Base-by-base conservation (phyloP, 1,140 invertebrate species). In the Drosophila simulans region DNA sequence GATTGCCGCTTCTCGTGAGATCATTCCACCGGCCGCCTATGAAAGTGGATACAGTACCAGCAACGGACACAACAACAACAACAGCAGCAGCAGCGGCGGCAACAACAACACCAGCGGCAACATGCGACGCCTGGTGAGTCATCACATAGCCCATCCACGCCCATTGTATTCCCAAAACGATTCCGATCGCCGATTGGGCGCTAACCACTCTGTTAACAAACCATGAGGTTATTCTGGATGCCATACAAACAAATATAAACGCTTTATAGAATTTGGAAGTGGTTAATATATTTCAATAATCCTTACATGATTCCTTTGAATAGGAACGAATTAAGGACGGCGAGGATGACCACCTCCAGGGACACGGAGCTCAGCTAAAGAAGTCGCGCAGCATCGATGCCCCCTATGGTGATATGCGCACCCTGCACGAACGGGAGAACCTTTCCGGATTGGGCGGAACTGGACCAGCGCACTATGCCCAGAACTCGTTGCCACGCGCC, bases 371-470 rank as follows among this genome's bases (percentile, higher is more conserved):
- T 0, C 96, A 97, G 78, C 91, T 97, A 66, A 93, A 97, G 65
- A 98, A 98, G 92, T 97, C 96, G 31, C 94, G 97, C 80, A 97
- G 96, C 57, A 97, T 98, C 93, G 97, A 98, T 84, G 97, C 97
- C 8, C 97, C 96, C 12, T 97, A 96, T 81, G 93, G 97, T 35
- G 97, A 97, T 79, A 94, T 97, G 71, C 94, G 96, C 48, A 95
- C 95, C 13, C 94, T 96, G 45, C 63, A 93, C 93, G 42, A 94
- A 93, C 25, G 94, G 93, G 84, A 91, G 52, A 83, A 62, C 13
- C 54, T 79, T 13, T 55, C 51, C 52, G 65, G 51, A 39, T 42
- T 56, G 40, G 72, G 54, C 1, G 52, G 46, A 8, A 31, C 45
- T 4, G 81, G 63, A 17, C 62, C 77, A 3, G 42, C 81, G 10